Evolutionary conservation across 2,113 vertebrate species (phyloP).

Genomic region (Phylloscopus whistleri): DNA sequence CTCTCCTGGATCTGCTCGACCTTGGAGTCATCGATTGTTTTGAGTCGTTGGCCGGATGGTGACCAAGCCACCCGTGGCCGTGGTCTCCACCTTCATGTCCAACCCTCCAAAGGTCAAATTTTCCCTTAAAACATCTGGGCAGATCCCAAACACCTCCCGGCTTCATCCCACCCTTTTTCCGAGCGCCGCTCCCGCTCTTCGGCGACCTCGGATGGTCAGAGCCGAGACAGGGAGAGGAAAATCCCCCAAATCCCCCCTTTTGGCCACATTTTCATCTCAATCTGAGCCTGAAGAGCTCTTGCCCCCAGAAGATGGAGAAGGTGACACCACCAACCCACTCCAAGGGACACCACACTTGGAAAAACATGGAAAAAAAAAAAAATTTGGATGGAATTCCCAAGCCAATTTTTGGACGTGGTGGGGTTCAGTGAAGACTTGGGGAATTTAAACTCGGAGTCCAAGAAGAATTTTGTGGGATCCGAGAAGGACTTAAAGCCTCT

Average conservation of each 20-base stretch:
- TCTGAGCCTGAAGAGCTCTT: neutral
- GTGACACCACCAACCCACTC: neutral
- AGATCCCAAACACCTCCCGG: neutral
- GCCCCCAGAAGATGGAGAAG: neutral
- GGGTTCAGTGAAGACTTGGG: neutral
- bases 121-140: neutral
- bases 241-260: neutral
- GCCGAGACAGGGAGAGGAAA: rapidly evolving
- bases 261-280: neutral
- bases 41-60: neutral
- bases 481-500: neutral
- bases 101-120: neutral
- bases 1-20: neutral
- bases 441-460: neutral
- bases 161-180: neutral
- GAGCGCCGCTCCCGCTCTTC: rapidly evolving
- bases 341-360: neutral
- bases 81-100: neutral
- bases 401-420: neutral
- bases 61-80: neutral
- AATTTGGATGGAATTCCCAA: neutral
- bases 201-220: neutral
- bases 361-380: rapidly evolving
- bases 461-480: neutral
- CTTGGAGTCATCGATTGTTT: too few species aligned